Percentiles rank a stretch among this genome's conserved stretches.
Conservation (phyloP, 2,888 invertebrate species). For the Homarus gammarus region DNA sequence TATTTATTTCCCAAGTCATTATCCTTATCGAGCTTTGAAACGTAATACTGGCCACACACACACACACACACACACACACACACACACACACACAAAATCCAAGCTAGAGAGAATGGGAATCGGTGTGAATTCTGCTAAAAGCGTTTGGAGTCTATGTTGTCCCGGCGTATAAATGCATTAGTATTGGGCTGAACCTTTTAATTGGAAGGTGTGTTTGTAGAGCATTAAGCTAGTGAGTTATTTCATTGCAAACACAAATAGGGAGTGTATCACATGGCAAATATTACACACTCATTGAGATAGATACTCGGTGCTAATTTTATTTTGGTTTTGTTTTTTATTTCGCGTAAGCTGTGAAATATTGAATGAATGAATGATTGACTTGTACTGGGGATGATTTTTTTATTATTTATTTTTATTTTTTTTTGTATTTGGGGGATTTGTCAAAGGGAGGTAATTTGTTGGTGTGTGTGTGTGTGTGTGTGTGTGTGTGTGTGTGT, state of each 20-base stretch:
- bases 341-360: neutral
- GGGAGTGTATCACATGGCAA: neutral
- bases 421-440: too few species aligned
- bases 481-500: neutral
- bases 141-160: neutral
- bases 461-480: neutral
- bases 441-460: too few species aligned
- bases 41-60: too few species aligned
- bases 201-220: neutral
- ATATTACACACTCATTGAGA: neutral
- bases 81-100: neutral
- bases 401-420: too few species aligned
- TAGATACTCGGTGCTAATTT: neutral
- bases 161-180: neutral
- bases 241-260: neutral
- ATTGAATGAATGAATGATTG: neutral
- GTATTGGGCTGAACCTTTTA: neutral
- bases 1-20: too few species aligned
- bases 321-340: neutral
- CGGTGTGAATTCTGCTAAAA: neutral
- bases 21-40: too few species aligned
- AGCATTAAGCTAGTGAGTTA: neutral
- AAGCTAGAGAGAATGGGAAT: neutral
- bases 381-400: too few species aligned
- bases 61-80: too few species aligned